Percentiles rank a stretch among this genome's conserved stretches.
These are phyloP conservation scores for Oligia strigilis DNA, from an alignment of 2,888 invertebrate species.

Conservation along the genomic window DNA sequence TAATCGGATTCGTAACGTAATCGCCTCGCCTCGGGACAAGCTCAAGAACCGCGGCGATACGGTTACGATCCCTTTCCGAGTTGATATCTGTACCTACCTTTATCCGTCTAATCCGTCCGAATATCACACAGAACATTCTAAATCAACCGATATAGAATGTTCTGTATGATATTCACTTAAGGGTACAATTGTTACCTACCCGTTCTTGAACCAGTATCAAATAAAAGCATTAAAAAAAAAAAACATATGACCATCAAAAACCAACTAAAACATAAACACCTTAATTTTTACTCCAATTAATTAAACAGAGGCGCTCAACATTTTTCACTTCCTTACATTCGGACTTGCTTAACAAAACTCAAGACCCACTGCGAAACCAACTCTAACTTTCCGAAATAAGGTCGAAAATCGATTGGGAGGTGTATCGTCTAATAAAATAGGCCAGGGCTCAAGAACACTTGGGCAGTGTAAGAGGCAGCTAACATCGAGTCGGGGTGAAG, in stretches of 20 bases:
- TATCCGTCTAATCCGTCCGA: no score
- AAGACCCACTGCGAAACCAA: slow-evolving; percentile 44
- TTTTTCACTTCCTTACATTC: slow-evolving; percentile 54
- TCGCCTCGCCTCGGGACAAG: no score
- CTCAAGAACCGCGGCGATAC: no score
- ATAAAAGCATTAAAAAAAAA: background rate
- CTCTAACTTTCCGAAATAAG: slow-evolving; percentile 57
- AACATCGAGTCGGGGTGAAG: slow-evolving; percentile 71
- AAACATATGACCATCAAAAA: slow-evolving; percentile 8
- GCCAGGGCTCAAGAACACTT: slow-evolving; percentile 73
- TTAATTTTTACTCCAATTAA: slow-evolving; percentile 62
- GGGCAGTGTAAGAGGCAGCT: slow-evolving; percentile 70
- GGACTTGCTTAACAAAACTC: slow-evolving; percentile 45
- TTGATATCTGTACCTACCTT: no score
- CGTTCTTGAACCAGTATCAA: background rate
- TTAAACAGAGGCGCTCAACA: slow-evolving; percentile 60
- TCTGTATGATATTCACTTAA: no score
- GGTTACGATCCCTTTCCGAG: no score
- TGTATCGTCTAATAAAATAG: slow-evolving; percentile 76
- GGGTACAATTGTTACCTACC: background rate
- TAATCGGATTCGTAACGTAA: no score
- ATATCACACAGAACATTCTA: no score
- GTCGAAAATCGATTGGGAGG: slow-evolving; percentile 60
- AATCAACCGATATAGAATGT: no score
- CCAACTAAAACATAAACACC: slow-evolving; percentile 24